Base-by-base conservation (phyloP, 2,113 vertebrate genomes). In the Elephantulus edwardii region DNA sequence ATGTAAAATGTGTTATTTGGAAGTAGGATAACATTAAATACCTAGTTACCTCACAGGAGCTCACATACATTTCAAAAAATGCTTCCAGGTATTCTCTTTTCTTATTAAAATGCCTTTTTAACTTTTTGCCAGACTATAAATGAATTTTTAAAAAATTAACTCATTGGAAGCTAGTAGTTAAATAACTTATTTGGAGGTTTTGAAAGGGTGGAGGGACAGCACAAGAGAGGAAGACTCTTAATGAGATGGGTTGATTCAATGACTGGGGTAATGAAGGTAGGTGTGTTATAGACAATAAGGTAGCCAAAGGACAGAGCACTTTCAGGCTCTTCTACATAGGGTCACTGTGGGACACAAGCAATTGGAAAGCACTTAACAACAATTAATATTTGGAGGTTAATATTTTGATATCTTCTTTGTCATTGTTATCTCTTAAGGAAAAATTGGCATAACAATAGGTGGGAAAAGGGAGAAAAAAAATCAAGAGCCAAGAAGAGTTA, bases 1-100 rank as follows among this genome's bases (percentile, higher is more conserved):
- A 13, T 7, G 60, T 85, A 84, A n/a, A 62, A 74, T 70, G 12
- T n/a, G 71, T 86, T 81, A 56, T 90, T 94, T 87, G 66, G 54
- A 95, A 93, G 56, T 33, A 3, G 50, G 10, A 52, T 62, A 70
- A 72, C 85, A 24, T 80, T 92, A 86, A 92, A 93, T 72, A 86
- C 17, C 86, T 87, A 35, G 79, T 35, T 28, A 19, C 33, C 24
- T 94, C 24, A 52, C 22, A 88, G 3, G 0, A 92, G 0, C 33
- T 40, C 40, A 44, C n/a, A 56, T 42, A 93, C 35, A 35, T 17
- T 60, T 50, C 7, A 82, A 40, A 81, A 95, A 94, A 75, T 33
- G 12, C 86, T 35, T 87, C n/a, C 93, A 89, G 92, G 33, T 9
- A 76, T 26, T 35, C 28, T 81, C 19, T 66, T 60, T 40, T 82